These are phyloP conservation scores for Hybos culiciformis DNA, from an alignment of 2,888 invertebrate species.

Conservation along the genomic window DNA sequence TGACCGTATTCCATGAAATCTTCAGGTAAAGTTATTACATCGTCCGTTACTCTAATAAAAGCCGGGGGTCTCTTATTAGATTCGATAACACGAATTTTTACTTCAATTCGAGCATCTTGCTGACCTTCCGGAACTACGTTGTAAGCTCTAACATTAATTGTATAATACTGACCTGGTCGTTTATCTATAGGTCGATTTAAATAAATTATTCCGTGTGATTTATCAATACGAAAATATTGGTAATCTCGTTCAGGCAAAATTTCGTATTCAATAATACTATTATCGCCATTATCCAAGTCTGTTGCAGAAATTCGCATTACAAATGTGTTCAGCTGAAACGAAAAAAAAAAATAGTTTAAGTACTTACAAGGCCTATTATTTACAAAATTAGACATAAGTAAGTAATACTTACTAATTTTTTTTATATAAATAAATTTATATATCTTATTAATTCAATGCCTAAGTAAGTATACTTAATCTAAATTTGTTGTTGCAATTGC, in stretches of 20 bases:
- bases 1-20: conserved; percentile 57
- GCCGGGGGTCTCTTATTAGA: conserved; percentile 75
- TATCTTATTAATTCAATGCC: background rate
- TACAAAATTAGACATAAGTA: background rate
- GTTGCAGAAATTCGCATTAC: conserved; percentile 86
- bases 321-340: conserved; percentile 38
- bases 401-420: background rate
- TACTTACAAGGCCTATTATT: background rate
- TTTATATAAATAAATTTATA: background rate
- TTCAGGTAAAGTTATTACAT: conserved; percentile 52
- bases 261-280: conserved; percentile 67
- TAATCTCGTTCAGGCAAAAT: conserved; percentile 36
- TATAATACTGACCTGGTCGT: conserved; percentile 30
- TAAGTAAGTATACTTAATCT: too few relatives aligned
- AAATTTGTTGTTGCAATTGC: too few relatives aligned
- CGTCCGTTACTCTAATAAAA: conserved; percentile 44
- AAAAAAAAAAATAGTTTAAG: conserved; percentile 11
- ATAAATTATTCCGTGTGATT: conserved; percentile 70
- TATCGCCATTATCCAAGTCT: conserved; percentile 82
- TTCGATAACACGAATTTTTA: conserved; percentile 73
- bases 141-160: conserved; percentile 32
- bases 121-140: conserved; percentile 30
- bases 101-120: conserved; percentile 56
- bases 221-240: conserved; percentile 68
- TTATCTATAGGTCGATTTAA: conserved; percentile 37